Base-by-base conservation (phyloP, 2,888 invertebrate genomes). In the Metalampra italica region DNA sequence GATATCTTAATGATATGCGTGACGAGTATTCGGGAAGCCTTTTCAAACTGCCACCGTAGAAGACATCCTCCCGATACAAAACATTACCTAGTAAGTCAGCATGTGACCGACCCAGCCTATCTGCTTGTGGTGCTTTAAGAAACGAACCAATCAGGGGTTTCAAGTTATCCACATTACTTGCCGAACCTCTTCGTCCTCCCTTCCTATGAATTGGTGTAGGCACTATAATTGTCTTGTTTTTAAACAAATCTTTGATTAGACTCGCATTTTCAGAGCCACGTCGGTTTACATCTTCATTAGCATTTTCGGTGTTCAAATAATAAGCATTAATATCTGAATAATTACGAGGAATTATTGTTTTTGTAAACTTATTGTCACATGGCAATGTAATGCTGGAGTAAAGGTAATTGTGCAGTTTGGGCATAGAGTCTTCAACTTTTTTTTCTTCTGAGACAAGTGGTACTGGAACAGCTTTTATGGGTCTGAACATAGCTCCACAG, bases 11-110 rank as follows among this genome's bases (percentile, higher is more conserved):
- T 0, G 95, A 95, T 1, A 94, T 93, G 52, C 94, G 92, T 0
- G 96, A 96, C 37, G 92, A 93, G 73, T 96, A 97, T 70, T 97
- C 95, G 0, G 96, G 95, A 47, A 98, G 87, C 59, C 96, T 91
- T n/a, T 92, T 92, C 53, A 97, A 89, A 54, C 97, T 97, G 11
- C 95, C 97, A 7, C 94, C 93, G 72, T 97, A 97, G 91, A 97
- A 97, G 56, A 97, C 96, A 71, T 98, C 97, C 64, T 96, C 96
- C 64, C 96, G 91, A 81, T 97, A 96, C 71, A 97, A 89, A 0
- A 97, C 97, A 46, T 96, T 90, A n/a, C 92, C 91, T 42, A 92
- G 91, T 51, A 87, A 73, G 51, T 90, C 39, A 9, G 73, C 73
- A 38, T 92, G 76, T 3, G 88, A 66, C 78, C 90, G 64, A 76